Base-by-base conservation (phyloP, 2,113 vertebrate genomes). In the Philantomba maxwellii region DNA sequence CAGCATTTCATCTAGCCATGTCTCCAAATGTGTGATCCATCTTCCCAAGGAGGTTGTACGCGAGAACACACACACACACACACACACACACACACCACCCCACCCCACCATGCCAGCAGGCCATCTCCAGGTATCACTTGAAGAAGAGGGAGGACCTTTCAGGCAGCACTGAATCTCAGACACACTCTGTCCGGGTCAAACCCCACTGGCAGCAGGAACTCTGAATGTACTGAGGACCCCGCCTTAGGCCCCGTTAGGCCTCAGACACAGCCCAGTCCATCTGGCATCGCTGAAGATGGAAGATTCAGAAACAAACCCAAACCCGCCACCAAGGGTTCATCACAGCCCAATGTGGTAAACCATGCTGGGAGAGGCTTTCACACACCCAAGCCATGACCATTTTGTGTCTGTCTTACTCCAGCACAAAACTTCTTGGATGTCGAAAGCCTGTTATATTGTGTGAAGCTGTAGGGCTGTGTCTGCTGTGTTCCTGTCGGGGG, bases 391-490 rank as follows among this genome's bases (percentile, higher is more conserved):
- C 89, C 81, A 87, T 98, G 98, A 96, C 97, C 96, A 97, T 96
- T 98, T 96, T 98, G 97, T 98, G 98, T 98, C 98, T 97, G 33
- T 94, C 93, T 97, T 98, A 98, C 97, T 97, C 98, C 98, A 98
- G 98, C 98, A 98, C 96, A 98, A 98, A 97, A 98, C 97, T 98
- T 98, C 91, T 97, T 98, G 96, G 97, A 98, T 98, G 97, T 98
- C 98, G 94, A 90, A 97, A 93, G 96, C 97, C 84, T 98, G 97
- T 88, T 92, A 98, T 97, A 89, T 87, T 96, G 96, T 96, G 93
- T 98, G 95, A 98, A 98, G 98, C 96, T 98, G 96, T 98, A 98
- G 98, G 98, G 98, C 45, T 99, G 98, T 99, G 97, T 98, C 98
- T 99, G 98, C 98, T 98, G 97, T 98, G 95, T 98, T 62, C 51